Base-by-base conservation (phyloP, 1,140 invertebrate genomes). In the Rhagoletis pomonella region DNA sequence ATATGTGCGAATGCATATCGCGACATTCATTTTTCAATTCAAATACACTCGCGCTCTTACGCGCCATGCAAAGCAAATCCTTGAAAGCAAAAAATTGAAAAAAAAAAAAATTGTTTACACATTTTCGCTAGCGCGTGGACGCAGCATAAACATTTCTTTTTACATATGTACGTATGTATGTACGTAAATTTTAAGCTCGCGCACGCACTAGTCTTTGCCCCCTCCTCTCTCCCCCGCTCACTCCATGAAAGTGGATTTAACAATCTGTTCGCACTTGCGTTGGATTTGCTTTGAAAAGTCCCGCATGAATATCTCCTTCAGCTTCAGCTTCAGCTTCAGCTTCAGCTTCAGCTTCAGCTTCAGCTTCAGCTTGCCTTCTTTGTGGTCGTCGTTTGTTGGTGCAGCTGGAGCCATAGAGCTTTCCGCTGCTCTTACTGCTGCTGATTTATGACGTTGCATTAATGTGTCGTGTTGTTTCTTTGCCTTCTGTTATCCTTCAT, bases 371-470 rank as follows among this genome's bases (percentile, higher is more conserved):
- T 29, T 29, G 17, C 4, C 64, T n/a, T 39, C 42, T 39, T 55
- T 73, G 67, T 47, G 39, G 39, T 6, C 64, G n/a, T 73, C 47
- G 19, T 7, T 7, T 55, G 73, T n/a, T 81, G 47, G 47, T 44
- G 14, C 39, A 47, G 39, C 73, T 55, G 44, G 1, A 55, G 73
- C n/a, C n/a, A 81, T 7, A 6, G 29, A 29, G 44, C 19, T 50
- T 81, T 17, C 42, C 17, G 44, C 69, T 55, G 50, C 50, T 55
- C 5, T 10, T 55, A 10, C 50, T 55, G 44, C 42, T 44, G 12
- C 69, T 81, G 73, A 81, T 81, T 81, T 81, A 81, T 81, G 73
- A 55, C 19, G 47, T 58, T 81, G 44, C 47, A 81, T 58, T 81
- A 55, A 58, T 81, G 42, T 77, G 44, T 77, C 47, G 65, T 19